phyloP scores from a whole-genome alignment of 2,113 vertebrate genomes.

The Gopherus flavomarginatus region DNA sequence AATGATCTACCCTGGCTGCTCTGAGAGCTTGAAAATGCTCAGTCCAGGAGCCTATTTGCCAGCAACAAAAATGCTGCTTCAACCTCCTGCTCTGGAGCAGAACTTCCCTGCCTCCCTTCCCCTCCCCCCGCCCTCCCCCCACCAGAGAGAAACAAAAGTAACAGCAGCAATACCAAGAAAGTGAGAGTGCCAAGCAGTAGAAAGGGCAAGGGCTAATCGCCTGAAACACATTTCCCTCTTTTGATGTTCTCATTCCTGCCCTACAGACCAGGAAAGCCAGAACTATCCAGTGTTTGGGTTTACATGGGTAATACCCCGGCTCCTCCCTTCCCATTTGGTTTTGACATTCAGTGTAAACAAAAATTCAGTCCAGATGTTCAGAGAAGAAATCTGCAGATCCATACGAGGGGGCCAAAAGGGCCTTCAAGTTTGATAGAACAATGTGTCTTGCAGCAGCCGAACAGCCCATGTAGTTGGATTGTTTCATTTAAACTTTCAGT shows the following conservation, averaged over 20 bases:
- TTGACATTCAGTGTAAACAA: not conserved
- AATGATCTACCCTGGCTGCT: not conserved
- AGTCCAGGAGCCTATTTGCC: not conserved
- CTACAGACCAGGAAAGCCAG: not conserved
- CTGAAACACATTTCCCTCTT: not conserved
- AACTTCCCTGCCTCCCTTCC: not conserved
- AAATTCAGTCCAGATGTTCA: not conserved
- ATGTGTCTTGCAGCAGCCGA: not conserved
- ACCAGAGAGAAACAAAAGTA: not conserved
- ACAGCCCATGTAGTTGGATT: not conserved
- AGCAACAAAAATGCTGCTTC: not conserved
- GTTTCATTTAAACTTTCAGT: not conserved
- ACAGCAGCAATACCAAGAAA: not conserved
- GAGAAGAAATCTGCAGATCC: not conserved
- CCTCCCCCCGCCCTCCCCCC: not conserved
- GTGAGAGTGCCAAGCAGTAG: not conserved
- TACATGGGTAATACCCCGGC: not conserved
- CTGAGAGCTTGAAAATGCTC: not conserved
- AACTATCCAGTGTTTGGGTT: not conserved
- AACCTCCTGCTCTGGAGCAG: not conserved
- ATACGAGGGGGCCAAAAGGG: not conserved
- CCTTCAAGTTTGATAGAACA: not conserved
- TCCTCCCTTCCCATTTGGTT: not conserved
- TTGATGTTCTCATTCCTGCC: not conserved
- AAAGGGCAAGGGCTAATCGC: not conserved